Percentiles rank a stretch among this genome's conserved stretches.
Evolutionary conservation across 2,797 vertebrate genomes (phyloP).

Genomic region (Acropternis orthonyx): DNA sequence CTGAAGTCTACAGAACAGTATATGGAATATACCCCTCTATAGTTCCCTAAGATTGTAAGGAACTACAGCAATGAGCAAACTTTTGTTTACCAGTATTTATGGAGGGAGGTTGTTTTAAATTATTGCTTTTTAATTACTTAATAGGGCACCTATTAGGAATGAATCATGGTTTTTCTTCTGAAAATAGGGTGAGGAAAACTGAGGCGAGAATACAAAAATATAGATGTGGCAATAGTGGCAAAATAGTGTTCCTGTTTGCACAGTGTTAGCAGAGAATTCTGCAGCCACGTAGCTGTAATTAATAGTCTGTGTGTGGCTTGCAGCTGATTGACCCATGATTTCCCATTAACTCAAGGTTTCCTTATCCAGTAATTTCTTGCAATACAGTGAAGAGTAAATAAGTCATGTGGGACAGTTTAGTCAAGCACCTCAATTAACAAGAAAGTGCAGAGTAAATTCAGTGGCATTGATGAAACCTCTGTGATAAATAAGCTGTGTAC

Average conservation of each 20-base stretch:
- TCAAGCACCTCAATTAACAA: neutral
- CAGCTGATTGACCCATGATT: neutral
- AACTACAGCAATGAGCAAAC: neutral
- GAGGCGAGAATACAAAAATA: conserved; percentile 5
- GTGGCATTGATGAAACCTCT: conserved; percentile 3
- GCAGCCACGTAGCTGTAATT: conserved; percentile 8
- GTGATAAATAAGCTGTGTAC: neutral
- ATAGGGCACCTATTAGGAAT: neutral
- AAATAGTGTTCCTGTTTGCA: neutral
- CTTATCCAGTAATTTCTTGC: neutral
- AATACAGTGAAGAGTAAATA: neutral
- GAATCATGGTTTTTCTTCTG: neutral
- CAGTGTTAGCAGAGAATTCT: conserved; percentile 7
- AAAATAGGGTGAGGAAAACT: conserved; percentile 10
- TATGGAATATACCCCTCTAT: neutral
- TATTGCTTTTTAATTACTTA: conserved; percentile 6
- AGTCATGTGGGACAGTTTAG: neutral
- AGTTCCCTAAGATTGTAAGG: neutral
- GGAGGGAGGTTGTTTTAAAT: neutral
- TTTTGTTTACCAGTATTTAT: neutral
- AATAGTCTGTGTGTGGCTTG: conserved; percentile 41
- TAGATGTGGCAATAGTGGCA: conserved; percentile 36
- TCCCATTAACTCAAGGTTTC: conserved; percentile 2
- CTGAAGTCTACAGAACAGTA: neutral
- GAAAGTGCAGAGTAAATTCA: conserved; percentile 21